A percentile compares a stretch with the other conserved stretches of the same genome.
These are phyloP conservation scores for Drosophila aff. DNA, from an alignment of 1,140 invertebrate species.

Conservation along the genomic window DNA sequence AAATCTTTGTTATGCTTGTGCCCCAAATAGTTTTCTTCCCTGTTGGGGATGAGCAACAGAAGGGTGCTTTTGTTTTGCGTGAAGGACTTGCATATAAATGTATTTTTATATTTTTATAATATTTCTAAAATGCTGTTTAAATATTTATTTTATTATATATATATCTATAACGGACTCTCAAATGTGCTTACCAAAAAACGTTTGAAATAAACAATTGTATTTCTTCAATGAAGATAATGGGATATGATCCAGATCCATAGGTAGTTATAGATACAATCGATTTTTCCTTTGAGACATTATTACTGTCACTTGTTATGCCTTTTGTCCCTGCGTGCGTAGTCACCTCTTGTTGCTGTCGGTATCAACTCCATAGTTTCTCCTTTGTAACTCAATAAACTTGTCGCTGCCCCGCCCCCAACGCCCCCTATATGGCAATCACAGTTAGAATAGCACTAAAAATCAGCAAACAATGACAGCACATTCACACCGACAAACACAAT, in stretches of 20 bases:
- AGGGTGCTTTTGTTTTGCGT: neutral
- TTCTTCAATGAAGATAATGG: too few species aligned
- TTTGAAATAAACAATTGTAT: neutral
- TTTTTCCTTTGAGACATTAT: conserved; percentile 44
- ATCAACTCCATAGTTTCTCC: conserved; percentile 22
- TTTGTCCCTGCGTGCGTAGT: conserved; percentile 40
- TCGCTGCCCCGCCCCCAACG: conserved; percentile 15
- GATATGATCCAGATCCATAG: neutral
- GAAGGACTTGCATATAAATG: neutral
- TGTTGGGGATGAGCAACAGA: conserved; percentile 16
- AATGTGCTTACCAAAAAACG: neutral
- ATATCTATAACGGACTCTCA: too few species aligned
- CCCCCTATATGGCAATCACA: conserved; percentile 56
- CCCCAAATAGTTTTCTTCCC: conserved; percentile 41
- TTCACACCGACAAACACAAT: conserved; percentile 42
- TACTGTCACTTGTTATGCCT: conserved; percentile 60
- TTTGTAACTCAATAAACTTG: conserved; percentile 73
- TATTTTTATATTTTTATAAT: neutral
- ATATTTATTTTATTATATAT: too few species aligned
- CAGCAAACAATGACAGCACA: conserved; percentile 25
- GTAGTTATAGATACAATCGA: neutral
- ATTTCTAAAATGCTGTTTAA: neutral
- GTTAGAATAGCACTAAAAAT: conserved; percentile 69
- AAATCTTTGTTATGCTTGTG: conserved; percentile 78
- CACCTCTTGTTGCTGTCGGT: conserved; percentile 11